Conservation (phyloP, 2,113 vertebrate species). For the Cephalopterus ornatus region DNA sequence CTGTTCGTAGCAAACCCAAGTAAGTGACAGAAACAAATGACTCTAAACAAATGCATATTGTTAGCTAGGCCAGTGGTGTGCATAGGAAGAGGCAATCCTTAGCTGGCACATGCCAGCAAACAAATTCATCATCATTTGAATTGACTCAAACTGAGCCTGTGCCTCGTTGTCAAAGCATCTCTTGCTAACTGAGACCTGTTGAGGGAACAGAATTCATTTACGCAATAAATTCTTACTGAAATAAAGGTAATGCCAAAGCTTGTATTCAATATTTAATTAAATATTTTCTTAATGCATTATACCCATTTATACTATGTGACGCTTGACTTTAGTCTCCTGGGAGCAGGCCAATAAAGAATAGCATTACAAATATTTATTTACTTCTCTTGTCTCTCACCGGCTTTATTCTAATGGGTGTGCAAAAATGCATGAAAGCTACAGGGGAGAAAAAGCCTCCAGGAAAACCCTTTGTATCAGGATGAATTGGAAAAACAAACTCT, state of each 20-base stretch:
- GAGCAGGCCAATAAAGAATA: constrained; percentile 36
- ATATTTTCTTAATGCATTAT: neutral
- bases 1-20: neutral
- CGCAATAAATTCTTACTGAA: neutral
- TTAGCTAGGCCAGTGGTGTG: neutral
- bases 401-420: constrained; percentile 16
- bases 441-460: neutral
- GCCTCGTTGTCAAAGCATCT: neutral
- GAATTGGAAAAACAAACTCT: constrained; percentile 56
- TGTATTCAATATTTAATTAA: constrained; percentile 1
- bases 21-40: neutral
- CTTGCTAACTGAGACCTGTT: neutral
- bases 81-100: neutral
- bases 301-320: neutral
- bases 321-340: constrained; percentile 15
- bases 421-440: constrained; percentile 15
- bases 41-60: neutral
- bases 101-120: neutral
- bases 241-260: neutral
- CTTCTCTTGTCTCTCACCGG: constrained; percentile 6
- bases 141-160: neutral
- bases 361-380: constrained; percentile 54
- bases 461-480: constrained; percentile 28
- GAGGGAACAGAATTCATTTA: neutral
- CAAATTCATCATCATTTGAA: neutral